These are phyloP conservation scores for Papilio aristodemus DNA, from an alignment of 1,140 invertebrate genomes.

Conservation along the genomic window DNA sequence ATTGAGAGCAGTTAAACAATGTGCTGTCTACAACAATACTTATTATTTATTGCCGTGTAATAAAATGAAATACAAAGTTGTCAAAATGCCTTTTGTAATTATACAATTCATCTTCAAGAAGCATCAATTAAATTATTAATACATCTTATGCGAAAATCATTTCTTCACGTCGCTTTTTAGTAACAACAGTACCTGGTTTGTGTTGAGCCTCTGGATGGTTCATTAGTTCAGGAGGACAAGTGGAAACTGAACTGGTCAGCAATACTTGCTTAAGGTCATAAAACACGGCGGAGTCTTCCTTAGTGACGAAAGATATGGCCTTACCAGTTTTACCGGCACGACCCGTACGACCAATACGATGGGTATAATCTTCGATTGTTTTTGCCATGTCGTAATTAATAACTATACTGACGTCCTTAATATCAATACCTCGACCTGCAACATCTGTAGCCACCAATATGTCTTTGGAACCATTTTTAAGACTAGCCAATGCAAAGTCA, in stretches of 20 bases:
- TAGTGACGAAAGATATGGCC: slow-evolving; percentile 97
- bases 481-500: slow-evolving; percentile 97
- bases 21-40: slow-evolving; percentile 3
- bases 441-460: slow-evolving; percentile 99
- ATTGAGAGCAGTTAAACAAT: background rate
- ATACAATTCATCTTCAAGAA: background rate
- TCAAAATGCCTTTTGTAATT: slow-evolving; percentile 2
- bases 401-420: slow-evolving; percentile 99
- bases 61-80: slow-evolving; percentile 16
- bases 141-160: slow-evolving; percentile 92
- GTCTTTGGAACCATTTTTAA: slow-evolving; percentile 97
- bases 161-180: slow-evolving; percentile 96
- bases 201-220: slow-evolving; percentile 99
- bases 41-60: slow-evolving; percentile 29
- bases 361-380: slow-evolving; percentile 99
- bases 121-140: slow-evolving; percentile 7
- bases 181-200: slow-evolving; percentile 97
- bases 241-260: slow-evolving; percentile 94
- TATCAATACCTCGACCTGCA: slow-evolving; percentile 99
- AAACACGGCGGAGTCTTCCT: slow-evolving; percentile 97
- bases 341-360: slow-evolving; percentile 99
- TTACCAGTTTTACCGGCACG: slow-evolving; percentile 98
- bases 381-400: slow-evolving; percentile 99
- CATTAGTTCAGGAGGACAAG: slow-evolving; percentile 97
- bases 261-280: slow-evolving; percentile 98